Conservation (phyloP, 2,888 invertebrate genomes). For the Polylopha cassiicola region DNA sequence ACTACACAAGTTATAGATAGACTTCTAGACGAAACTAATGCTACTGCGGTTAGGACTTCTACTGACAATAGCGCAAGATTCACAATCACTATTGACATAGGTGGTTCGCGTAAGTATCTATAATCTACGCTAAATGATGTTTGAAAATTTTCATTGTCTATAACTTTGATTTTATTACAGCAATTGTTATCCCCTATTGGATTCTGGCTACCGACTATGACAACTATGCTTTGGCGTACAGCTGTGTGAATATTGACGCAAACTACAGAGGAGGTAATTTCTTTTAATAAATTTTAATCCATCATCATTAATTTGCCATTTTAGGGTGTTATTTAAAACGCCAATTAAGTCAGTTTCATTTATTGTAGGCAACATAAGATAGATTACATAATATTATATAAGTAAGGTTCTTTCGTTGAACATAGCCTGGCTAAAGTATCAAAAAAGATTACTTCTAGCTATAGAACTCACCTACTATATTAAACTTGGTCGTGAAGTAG, state of each 20-base stretch:
- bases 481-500: too few relatives aligned
- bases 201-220: conserved; percentile 77
- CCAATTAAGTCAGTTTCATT: too few relatives aligned
- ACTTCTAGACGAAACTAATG: conserved; percentile 10
- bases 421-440: too few relatives aligned
- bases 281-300: too few relatives aligned
- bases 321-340: too few relatives aligned
- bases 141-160: neutral
- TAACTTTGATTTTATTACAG: conserved; percentile 28
- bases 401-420: too few relatives aligned
- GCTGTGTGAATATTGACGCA: conserved; percentile 59
- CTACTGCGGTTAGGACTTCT: conserved; percentile 9
- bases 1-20: conserved; percentile 11
- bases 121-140: neutral
- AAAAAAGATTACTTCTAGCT: too few relatives aligned
- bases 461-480: too few relatives aligned
- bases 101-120: conserved; percentile 7
- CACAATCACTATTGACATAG: conserved; percentile 8
- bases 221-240: conserved; percentile 78
- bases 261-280: conserved; percentile 35
- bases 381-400: too few relatives aligned
- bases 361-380: too few relatives aligned
- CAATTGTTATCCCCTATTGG: conserved; percentile 59
- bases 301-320: too few relatives aligned
- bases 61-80: conserved; percentile 14